A percentile compares a stretch with the other conserved stretches of the same genome.
Conservation (phyloP, 2,797 vertebrate genomes). For the Pseudochaenichthys georgianus region DNA sequence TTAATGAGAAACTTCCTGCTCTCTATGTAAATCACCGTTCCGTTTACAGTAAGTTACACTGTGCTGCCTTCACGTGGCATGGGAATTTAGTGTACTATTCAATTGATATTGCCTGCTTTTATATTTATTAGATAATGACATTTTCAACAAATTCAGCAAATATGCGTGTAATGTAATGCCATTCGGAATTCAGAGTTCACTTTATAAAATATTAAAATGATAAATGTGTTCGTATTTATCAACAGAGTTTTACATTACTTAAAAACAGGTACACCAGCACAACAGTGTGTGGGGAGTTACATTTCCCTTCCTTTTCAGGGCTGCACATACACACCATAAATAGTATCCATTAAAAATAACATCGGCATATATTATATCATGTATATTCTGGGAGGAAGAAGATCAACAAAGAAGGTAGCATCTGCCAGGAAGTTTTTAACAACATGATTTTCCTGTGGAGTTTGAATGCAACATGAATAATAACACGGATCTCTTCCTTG, state of each 20-base stretch:
- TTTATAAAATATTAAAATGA: too few species aligned
- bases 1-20: constrained; percentile 51
- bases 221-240: neutral
- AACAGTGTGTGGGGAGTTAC: too few species aligned
- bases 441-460: neutral
- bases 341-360: too few species aligned
- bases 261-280: neutral
- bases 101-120: neutral
- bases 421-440: too few species aligned
- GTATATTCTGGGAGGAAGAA: too few species aligned
- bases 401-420: too few species aligned
- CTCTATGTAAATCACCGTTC: neutral
- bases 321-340: too few species aligned
- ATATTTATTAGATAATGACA: neutral
- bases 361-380: too few species aligned
- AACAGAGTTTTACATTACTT: neutral
- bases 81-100: neutral
- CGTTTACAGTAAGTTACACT: constrained; percentile 22
- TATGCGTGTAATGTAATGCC: too few species aligned
- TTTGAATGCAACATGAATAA: neutral
- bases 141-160: neutral
- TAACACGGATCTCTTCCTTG: neutral
- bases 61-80: constrained; percentile 2
- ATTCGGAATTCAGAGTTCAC: neutral
- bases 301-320: too few species aligned